Conservation (phyloP, 2,113 vertebrate species). For the Ammospiza nelsoni region DNA sequence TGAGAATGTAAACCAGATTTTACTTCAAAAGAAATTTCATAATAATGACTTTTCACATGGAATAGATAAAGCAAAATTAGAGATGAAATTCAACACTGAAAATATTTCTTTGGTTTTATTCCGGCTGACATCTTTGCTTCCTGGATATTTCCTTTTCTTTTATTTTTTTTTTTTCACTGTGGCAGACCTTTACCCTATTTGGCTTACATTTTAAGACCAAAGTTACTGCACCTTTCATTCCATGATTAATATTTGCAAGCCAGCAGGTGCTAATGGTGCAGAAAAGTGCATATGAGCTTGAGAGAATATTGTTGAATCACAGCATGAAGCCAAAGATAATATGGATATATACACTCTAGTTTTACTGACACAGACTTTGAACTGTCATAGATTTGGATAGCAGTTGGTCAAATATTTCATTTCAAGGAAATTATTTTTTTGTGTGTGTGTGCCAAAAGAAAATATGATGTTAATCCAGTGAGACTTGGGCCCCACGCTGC, state of each 20-base stretch:
- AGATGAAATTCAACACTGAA: not conserved
- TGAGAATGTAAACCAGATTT: not conserved
- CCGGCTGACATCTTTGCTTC: not conserved
- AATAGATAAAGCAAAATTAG: conserved; percentile 22
- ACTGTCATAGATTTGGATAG: conserved; percentile 37
- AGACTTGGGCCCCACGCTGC: conserved; percentile 29
- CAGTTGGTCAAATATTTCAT: conserved; percentile 53
- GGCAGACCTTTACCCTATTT: not conserved
- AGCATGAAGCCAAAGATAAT: conserved; percentile 12
- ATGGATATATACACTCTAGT: not conserved
- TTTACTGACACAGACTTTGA: not conserved
- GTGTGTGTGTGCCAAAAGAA: not conserved
- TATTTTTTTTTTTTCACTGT: not conserved
- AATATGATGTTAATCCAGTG: conserved; percentile 59
- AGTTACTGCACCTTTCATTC: not conserved
- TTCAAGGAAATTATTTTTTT: conserved; percentile 48
- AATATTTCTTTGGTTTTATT: not conserved
- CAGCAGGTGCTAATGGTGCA: conserved; percentile 28
- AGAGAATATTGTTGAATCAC: conserved; percentile 29
- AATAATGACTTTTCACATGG: not conserved
- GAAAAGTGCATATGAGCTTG: not conserved
- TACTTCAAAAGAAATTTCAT: conserved; percentile 10
- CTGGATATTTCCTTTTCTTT: not conserved
- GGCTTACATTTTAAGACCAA: not conserved
- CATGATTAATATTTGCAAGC: not conserved